Evolutionary conservation across 2,888 invertebrate genomes (phyloP), one percentile per base, ranked within the genome.

Genomic region (Philonicus albiceps): DNA sequence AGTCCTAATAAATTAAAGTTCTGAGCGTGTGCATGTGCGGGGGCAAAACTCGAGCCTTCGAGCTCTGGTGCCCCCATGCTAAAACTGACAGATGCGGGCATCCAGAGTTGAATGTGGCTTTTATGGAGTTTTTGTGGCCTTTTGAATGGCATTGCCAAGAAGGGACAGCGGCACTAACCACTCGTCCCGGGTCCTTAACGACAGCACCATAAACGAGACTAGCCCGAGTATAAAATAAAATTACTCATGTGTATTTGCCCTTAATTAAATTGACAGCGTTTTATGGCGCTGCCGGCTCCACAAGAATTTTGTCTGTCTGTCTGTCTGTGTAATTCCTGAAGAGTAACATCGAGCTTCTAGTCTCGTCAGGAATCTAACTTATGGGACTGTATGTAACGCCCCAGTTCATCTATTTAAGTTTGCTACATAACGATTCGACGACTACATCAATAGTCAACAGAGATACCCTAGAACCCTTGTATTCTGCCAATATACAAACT

Each of bases 241-340:
- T 78, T 78, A 78, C 78, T 78, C 78, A 78, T 78, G 78, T 78
- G 78, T 53, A 30, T 49, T 78, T 78, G 78, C 49, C 78, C 78
- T 78, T 78, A 78, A 78, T 78, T 78, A 78, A 78, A 78, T 78
- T 78, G 78, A 78, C 78, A 78, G 49, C 78, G 16, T 78, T 78
- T 78, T 49, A 78, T 78, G 78, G 78, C n/a, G 78, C 22, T 30
- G 49, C 43, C 22, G 49, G 49, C 49, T 78, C 78, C 78, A n/a
- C 49, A 49, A 49, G 78, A 78, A 78, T 78, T 43, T 19, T 75
- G 75, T 75, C 49, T 49, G 49, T 49, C 76, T 40, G 76, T 76
- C 49, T 49, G 49, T 49, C 76, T 40, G 5, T 76, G 76, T 13
- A 75, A 49, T n/a, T 49, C 19, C 19, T n/a, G n/a, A 49, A n/a